Evolutionary conservation across 2,888 invertebrate genomes (phyloP).

Genomic region (Helobdella robusta): DNA sequence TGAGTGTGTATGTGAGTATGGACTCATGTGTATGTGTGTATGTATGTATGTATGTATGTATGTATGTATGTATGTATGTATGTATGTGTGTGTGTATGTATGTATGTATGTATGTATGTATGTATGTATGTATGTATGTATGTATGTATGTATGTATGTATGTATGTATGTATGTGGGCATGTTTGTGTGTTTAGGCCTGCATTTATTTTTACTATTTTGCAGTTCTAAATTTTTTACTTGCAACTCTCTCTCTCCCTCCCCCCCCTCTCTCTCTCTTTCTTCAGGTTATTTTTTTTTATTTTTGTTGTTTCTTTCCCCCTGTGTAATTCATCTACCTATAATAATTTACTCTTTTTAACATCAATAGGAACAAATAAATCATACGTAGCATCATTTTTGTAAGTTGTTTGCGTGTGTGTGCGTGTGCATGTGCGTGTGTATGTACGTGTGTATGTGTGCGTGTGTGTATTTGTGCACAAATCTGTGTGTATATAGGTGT

Average conservation of each 20-base stretch:
- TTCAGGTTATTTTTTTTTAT: no score
- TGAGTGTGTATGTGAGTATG: no score
- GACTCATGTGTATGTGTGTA: neutral
- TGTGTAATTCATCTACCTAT: neutral
- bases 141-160: slow-evolving; percentile 5
- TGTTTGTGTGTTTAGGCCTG: neutral
- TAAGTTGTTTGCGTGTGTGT: slow-evolving; percentile 5
- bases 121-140: neutral
- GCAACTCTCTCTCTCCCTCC: no score
- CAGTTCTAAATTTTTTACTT: neutral
- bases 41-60: neutral
- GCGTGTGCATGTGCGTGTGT: slow-evolving; percentile 14
- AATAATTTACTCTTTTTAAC: neutral
- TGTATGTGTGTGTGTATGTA: neutral
- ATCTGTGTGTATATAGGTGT: slow-evolving; percentile 19
- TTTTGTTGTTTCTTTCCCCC: neutral
- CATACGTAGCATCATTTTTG: neutral
- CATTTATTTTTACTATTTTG: neutral
- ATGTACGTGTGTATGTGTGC: slow-evolving; percentile 14
- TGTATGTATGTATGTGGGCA: no score
- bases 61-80: slow-evolving; percentile 4
- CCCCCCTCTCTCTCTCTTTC: no score
- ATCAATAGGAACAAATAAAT: neutral
- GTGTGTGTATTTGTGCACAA: slow-evolving; percentile 15
- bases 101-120: neutral